Conservation (phyloP, 2,888 invertebrate genomes). For the Himalopsyche japonica region DNA sequence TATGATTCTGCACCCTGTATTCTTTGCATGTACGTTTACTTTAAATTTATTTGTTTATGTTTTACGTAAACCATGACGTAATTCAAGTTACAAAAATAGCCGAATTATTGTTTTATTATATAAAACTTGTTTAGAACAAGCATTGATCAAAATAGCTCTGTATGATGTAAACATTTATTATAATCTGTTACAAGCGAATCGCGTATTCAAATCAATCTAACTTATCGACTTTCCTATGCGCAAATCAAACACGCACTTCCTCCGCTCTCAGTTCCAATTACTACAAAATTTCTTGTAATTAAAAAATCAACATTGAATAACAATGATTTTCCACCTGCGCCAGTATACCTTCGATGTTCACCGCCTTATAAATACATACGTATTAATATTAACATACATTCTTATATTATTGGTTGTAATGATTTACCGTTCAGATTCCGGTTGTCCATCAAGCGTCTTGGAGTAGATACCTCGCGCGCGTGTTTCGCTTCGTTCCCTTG, state of each 20-base stretch:
- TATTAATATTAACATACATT: background rate
- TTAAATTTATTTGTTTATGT: too few relatives aligned
- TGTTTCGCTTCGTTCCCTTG: background rate
- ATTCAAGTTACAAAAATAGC: too few relatives aligned
- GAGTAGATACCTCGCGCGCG: background rate
- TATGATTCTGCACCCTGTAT: too few relatives aligned
- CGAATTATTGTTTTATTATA: too few relatives aligned
- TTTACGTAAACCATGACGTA: too few relatives aligned
- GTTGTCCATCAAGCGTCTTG: background rate
- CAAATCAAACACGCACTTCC: background rate
- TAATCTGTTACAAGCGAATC: background rate
- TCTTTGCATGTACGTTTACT: too few relatives aligned
- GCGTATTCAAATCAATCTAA: background rate
- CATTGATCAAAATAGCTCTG: too few relatives aligned
- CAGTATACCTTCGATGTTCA: background rate
- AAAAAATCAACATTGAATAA: background rate
- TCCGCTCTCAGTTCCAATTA: background rate
- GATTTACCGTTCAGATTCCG: background rate
- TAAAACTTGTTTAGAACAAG: too few relatives aligned
- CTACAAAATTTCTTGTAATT: background rate
- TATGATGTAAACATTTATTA: too few relatives aligned
- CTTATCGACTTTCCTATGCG: background rate
- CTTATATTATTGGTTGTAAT: background rate
- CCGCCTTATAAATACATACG: background rate
- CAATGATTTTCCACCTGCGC: background rate